Evolutionary conservation across 2,113 vertebrate species (phyloP).

Genomic region (Esox niger): DNA sequence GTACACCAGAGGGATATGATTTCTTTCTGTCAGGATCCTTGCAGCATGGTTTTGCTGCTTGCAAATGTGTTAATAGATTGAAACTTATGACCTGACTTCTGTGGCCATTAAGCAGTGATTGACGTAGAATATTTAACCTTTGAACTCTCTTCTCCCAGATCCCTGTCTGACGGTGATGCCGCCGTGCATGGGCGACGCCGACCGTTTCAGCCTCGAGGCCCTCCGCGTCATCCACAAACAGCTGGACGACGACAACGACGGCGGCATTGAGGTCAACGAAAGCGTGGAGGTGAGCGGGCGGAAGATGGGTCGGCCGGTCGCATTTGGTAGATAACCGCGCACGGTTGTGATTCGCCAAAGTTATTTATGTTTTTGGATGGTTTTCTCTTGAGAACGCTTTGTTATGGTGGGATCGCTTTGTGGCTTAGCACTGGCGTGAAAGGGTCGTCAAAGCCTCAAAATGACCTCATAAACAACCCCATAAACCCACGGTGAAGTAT

Average conservation of each 20-base stretch:
- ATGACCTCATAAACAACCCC: background rate
- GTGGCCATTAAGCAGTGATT: background rate
- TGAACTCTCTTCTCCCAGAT: constrained; percentile 70
- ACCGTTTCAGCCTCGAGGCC: constrained; percentile 91
- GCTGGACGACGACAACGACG: constrained; percentile 98
- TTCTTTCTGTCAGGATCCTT: no score
- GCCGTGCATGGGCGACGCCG: constrained; percentile 89
- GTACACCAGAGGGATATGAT: no score
- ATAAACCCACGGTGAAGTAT: background rate
- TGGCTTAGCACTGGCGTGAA: no score
- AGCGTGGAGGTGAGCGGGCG: constrained; percentile 92
- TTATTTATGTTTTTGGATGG: no score
- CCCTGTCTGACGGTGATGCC: constrained; percentile 85
- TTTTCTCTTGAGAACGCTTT: no score
- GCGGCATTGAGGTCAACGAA: constrained; percentile 96
- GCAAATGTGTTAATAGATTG: no score
- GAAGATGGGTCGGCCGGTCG: no score
- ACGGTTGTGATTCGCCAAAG: no score
- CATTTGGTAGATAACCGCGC: no score
- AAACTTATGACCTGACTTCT: no score
- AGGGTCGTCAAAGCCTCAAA: background rate
- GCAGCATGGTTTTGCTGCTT: no score
- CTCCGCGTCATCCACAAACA: constrained; percentile 96
- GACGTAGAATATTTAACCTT: constrained; percentile 7
- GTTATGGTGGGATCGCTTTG: no score